phyloP scores from a whole-genome alignment of 2,113 vertebrate genomes.

The Ploceus nigricollis region DNA sequence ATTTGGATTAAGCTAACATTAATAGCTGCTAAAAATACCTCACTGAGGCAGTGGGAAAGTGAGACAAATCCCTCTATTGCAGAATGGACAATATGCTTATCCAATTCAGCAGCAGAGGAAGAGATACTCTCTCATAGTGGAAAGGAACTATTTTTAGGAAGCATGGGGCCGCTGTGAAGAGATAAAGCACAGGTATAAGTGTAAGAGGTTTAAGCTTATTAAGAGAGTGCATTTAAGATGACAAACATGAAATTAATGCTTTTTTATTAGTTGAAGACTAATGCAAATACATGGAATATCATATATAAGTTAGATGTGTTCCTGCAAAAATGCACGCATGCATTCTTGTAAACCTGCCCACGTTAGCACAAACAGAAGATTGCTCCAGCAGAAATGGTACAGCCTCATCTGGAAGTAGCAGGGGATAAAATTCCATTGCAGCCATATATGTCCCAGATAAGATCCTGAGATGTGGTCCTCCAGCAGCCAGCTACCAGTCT shows the following conservation, averaged over 20 bases:
- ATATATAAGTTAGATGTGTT: neutral
- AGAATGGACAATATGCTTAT: constrained; percentile 67
- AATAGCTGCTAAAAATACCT: constrained; percentile 63
- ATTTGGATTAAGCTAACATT: constrained; percentile 61
- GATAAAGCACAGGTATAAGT: constrained; percentile 42
- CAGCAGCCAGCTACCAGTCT: neutral
- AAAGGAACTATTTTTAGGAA: constrained; percentile 56
- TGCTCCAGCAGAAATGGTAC: neutral
- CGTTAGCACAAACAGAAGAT: neutral
- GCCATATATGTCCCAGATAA: neutral
- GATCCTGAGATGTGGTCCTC: neutral
- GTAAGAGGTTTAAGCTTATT: constrained; percentile 57
- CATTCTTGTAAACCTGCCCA: neutral
- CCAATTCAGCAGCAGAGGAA: constrained; percentile 37
- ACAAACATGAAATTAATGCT: constrained; percentile 48
- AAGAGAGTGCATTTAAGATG: constrained; percentile 43
- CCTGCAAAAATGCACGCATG: neutral
- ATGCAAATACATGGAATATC: neutral
- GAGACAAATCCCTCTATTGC: constrained; percentile 60
- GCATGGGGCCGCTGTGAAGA: neutral
- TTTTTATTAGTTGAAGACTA: constrained; percentile 13
- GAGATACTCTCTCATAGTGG: neutral
- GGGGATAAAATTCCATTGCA: neutral
- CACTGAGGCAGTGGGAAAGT: constrained; percentile 14
- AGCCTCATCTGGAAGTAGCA: neutral